Base-by-base conservation (phyloP, 2,888 invertebrate species). In the Latrodectus elegans region DNA sequence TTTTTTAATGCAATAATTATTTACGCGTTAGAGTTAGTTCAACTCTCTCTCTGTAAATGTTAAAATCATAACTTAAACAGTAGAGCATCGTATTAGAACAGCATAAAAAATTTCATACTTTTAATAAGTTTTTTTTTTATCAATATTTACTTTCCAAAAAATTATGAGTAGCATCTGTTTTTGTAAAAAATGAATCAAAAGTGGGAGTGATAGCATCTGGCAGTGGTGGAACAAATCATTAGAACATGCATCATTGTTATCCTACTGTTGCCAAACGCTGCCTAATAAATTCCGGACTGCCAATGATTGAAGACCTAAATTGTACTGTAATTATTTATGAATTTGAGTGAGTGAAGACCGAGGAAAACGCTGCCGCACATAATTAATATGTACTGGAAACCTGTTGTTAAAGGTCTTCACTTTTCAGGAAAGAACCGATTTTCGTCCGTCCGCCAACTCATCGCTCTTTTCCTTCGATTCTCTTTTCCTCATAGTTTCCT, bases 331-430 rank as follows among this genome's bases (percentile, higher is more conserved):
- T 86, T 86, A 86, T 86, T 86, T 81, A 86, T 86, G 77, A 79
- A 74, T 85, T 74, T 85, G 84, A 81, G 72, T 86, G 86, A 86
- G 72, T 76, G 86, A 86, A 65, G 80, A 72, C 64, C 68, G 67
- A 75, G 81, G 86, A 80, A 76, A 85, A 79, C 74, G 68, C 85
- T 80, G 80, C 85, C 71, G 85, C 81, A 81, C 72, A 81, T 86
- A 86, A 86, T 86, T 86, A 86, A 86, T 86, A 86, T 81, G 81
- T 81, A 86, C 86, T 81, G 76, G 81, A 81, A 81, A 86, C 86
- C 86, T 86, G 86, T 86, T 86, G 86, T 86, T 86, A 81, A 77
- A 77, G 86, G 86, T 81, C 86, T 86, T 86, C 86, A 72, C 71
- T 77, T 86, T 81, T 81, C 86, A 77, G 76, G 75, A 86, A 86